Percentiles rank a stretch among this genome's conserved stretches.
These are phyloP conservation scores for Misgurnus anguillicaudatus DNA, from an alignment of 2,113 vertebrate genomes.

Conservation along the genomic window DNA sequence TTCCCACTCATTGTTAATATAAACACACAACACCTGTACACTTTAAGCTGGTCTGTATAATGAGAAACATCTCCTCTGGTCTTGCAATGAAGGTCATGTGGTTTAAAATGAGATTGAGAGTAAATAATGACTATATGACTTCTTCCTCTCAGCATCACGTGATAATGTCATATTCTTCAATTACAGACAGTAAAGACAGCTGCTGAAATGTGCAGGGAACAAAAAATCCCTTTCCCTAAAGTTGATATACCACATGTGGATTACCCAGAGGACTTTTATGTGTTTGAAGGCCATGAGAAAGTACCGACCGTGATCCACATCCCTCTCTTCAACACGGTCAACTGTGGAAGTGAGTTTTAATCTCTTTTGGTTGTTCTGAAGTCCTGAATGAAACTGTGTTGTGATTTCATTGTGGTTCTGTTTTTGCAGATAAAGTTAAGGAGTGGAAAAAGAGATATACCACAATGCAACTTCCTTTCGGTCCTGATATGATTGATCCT, in stretches of 20 bases:
- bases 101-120: no score
- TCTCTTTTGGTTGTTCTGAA: neutral
- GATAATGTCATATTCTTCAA: neutral
- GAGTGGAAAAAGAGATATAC: neutral
- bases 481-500: neutral
- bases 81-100: no score
- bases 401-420: neutral
- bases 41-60: no score
- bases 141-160: no score
- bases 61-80: no score
- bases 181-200: neutral
- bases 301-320: conserved; percentile 42
- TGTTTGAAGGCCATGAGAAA: conserved; percentile 24
- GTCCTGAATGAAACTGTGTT: neutral
- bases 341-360: conserved; percentile 42
- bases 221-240: conserved; percentile 29
- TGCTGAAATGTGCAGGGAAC: neutral
- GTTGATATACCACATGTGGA: rapidly evolving
- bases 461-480: neutral
- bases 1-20: no score
- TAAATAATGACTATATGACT: no score
- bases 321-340: conserved; percentile 45
- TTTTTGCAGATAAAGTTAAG: neutral
- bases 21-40: no score
- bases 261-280: conserved; percentile 44